Evolutionary conservation across 2,797 vertebrate genomes (phyloP).

Genomic region (Karalla daura): DNA sequence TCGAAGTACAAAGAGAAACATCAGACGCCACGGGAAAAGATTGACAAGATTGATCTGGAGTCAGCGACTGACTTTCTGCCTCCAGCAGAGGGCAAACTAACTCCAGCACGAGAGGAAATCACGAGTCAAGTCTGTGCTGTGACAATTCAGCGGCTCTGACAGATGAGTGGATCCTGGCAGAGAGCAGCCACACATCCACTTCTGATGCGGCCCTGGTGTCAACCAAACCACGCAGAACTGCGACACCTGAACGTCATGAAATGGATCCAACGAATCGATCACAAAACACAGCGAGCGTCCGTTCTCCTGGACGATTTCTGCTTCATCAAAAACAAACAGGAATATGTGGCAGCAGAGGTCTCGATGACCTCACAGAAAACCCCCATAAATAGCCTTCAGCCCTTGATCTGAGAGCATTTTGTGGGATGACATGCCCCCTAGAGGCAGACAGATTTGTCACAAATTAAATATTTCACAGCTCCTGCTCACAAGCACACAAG

Average conservation of each 20-base stretch:
- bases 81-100: slow-evolving; percentile 81
- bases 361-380: neutral
- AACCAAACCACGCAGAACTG: neutral
- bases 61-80: slow-evolving; percentile 24
- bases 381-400: slow-evolving; percentile 20
- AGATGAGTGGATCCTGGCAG: neutral
- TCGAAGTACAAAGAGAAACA: slow-evolving; percentile 12
- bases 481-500: slow-evolving; percentile 5
- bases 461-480: slow-evolving; percentile 38
- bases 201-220: neutral
- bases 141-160: neutral
- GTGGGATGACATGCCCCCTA: slow-evolving; percentile 39
- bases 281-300: neutral
- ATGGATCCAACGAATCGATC: neutral
- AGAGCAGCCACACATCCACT: slow-evolving; percentile 3
- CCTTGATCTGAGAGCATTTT: slow-evolving; percentile 27
- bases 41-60: slow-evolving; percentile 12
- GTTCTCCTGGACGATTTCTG: neutral
- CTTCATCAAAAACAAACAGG: neutral
- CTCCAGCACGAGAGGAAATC: slow-evolving; percentile 31
- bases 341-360: neutral
- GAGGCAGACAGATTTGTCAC: slow-evolving; percentile 47
- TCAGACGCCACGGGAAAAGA: slow-evolving; percentile 2
- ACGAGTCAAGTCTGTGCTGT: slow-evolving; percentile 7
- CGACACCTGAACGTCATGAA: neutral